These are phyloP conservation scores for Lepidurus couesii DNA, from an alignment of 1,140 invertebrate species.

Conservation along the genomic window DNA sequence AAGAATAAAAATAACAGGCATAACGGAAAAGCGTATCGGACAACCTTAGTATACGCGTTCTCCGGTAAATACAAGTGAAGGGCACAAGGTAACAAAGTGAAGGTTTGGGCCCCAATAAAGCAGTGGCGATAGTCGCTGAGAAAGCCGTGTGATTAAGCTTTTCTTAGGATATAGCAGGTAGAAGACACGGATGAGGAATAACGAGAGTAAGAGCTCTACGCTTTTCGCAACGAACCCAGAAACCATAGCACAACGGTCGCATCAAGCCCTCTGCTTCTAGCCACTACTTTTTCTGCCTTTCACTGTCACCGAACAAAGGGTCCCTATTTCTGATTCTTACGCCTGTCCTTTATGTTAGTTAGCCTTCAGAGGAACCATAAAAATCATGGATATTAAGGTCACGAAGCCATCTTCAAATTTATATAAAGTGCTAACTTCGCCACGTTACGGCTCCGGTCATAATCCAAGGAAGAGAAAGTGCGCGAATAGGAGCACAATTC, in stretches of 20 bases:
- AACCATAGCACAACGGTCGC: not conserved
- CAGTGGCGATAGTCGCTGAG: too few relatives aligned
- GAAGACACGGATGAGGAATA: too few relatives aligned
- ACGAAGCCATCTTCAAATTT: not conserved
- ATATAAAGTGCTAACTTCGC: not conserved
- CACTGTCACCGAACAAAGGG: conserved; percentile 10
- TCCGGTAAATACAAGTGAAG: too few relatives aligned
- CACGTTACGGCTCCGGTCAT: not conserved
- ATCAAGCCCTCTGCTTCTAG: not conserved
- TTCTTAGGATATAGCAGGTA: too few relatives aligned
- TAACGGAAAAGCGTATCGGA: too few relatives aligned
- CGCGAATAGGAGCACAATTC: conserved; percentile 8
- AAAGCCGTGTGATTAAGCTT: too few relatives aligned
- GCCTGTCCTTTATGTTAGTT: not conserved
- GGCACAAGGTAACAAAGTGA: too few relatives aligned
- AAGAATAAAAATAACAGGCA: too few relatives aligned
- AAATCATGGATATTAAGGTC: not conserved
- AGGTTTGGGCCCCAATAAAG: too few relatives aligned
- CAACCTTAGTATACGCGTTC: too few relatives aligned
- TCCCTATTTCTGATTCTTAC: not conserved
- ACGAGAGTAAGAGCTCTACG: not conserved
- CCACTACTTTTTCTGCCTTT: not conserved
- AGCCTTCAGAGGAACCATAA: not conserved
- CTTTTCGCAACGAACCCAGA: not conserved
- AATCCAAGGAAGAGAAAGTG: conserved; percentile 1